phyloP scores from a whole-genome alignment of 2,888 invertebrate species.

The Girardia tigrina region DNA sequence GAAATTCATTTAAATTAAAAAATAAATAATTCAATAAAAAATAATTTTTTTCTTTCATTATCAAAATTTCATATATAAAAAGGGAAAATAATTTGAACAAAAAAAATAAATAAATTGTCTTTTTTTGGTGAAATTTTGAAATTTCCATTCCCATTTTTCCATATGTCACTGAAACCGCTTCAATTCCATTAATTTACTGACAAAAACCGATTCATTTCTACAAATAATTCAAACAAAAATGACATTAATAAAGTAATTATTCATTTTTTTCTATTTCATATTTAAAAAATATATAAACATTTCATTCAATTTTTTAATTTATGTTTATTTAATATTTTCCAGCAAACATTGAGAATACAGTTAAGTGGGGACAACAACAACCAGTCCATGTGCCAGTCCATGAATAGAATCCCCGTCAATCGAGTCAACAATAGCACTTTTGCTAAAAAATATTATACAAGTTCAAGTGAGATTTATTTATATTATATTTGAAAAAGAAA shows the following conservation, averaged over 20 bases:
- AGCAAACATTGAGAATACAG: slow-evolving; percentile 2
- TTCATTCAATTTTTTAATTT: neutral
- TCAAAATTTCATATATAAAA: no score
- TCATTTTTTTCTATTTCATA: neutral
- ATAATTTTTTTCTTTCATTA: no score
- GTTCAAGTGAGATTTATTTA: neutral
- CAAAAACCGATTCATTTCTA: neutral
- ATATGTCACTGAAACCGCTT: no score
- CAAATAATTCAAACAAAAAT: neutral
- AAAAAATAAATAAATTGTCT: neutral
- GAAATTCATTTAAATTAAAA: no score
- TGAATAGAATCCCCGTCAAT: neutral
- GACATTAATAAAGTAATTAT: neutral
- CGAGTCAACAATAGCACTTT: slow-evolving; percentile 3
- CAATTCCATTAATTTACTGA: neutral
- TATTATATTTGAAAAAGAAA: neutral
- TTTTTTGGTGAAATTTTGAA: no score
- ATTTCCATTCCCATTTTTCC: no score
- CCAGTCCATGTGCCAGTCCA: neutral
- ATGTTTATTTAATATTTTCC: neutral
- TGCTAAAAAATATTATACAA: neutral
- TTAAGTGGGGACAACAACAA: neutral
- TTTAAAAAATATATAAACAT: neutral
- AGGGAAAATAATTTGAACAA: no score
- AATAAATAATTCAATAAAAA: no score